These are phyloP conservation scores for Brachionus sp. DNA, from an alignment of 1,140 invertebrate genomes.

Conservation along the genomic window DNA sequence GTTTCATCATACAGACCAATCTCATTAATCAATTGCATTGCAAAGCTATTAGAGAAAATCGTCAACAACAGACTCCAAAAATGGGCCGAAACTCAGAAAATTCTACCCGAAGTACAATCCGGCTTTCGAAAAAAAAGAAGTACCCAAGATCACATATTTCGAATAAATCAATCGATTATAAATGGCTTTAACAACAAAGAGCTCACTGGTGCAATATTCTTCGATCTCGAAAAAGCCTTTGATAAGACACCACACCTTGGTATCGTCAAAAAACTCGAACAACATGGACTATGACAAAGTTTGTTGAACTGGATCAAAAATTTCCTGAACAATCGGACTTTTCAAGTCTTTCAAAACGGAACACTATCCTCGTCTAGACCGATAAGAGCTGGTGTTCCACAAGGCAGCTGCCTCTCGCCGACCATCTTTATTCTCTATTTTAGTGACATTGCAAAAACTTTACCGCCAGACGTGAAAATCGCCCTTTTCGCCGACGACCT, in stretches of 20 bases:
- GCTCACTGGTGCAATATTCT: not conserved
- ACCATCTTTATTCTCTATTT: conserved; percentile 8
- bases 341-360: too few species aligned
- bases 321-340: too few species aligned
- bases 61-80: too few species aligned
- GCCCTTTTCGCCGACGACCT: not conserved
- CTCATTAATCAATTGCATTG: not conserved
- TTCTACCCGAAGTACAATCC: too few species aligned
- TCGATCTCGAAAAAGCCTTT: not conserved
- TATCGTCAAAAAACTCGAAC: not conserved
- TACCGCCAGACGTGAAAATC: not conserved
- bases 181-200: not conserved
- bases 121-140: not conserved
- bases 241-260: not conserved
- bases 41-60: too few species aligned
- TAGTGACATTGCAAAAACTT: not conserved
- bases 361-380: not conserved
- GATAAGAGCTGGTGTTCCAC: conserved; percentile 10
- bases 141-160: not conserved
- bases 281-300: too few species aligned
- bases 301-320: not conserved
- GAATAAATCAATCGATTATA: not conserved
- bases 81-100: too few species aligned
- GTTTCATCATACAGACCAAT: conserved; percentile 46
- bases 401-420: not conserved